These are phyloP conservation scores for Bombus haemorrhoidalis DNA, from an alignment of 1,140 invertebrate species.

Conservation along the genomic window DNA sequence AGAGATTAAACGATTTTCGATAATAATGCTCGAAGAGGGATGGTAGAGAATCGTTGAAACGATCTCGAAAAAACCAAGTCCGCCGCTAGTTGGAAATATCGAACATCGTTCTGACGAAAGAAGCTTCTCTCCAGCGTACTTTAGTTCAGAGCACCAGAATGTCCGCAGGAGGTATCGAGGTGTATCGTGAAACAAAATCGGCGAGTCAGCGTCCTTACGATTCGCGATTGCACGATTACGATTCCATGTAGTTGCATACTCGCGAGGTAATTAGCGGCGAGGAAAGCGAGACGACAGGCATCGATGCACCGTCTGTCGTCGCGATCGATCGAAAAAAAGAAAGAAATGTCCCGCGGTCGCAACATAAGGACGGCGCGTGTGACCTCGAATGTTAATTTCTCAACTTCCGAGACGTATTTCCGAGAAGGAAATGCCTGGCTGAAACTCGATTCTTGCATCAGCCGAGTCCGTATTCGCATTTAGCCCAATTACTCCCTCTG, in stretches of 20 bases:
- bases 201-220: neutral
- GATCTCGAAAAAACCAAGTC: neutral
- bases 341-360: neutral
- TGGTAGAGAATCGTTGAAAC: neutral
- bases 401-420: slow-evolving; percentile 28
- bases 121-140: neutral
- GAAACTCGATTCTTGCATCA: slow-evolving; percentile 60
- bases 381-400: slow-evolving; percentile 16
- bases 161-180: neutral
- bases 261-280: slow-evolving; percentile 5
- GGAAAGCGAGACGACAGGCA: neutral
- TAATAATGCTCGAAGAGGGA: no score
- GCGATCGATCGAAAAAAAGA: neutral
- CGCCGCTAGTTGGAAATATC: neutral
- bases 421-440: slow-evolving; percentile 48
- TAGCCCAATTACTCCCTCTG: slow-evolving; percentile 54
- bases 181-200: neutral
- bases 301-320: neutral
- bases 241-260: neutral
- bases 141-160: neutral
- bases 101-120: neutral
- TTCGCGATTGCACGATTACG: neutral
- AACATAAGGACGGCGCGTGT: neutral
- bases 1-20: no score
- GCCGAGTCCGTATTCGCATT: slow-evolving; percentile 48